These are phyloP conservation scores for Chrysomela aeneicollis DNA, from an alignment of 2,888 invertebrate genomes.

Conservation along the genomic window DNA sequence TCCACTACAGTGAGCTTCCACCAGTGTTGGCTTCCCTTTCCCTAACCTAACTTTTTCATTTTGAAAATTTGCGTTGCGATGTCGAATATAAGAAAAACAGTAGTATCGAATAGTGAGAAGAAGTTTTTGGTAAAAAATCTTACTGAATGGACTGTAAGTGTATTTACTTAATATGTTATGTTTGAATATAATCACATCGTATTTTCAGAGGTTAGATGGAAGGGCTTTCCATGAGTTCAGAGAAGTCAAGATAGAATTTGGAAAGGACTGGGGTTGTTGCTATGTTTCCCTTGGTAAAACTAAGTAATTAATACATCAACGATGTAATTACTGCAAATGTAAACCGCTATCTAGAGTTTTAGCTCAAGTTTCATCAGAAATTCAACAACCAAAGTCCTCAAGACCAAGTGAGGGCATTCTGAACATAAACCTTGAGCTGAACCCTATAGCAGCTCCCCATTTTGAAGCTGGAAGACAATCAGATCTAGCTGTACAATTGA, in stretches of 20 bases:
- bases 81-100: slow-evolving; percentile 70
- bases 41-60: background rate
- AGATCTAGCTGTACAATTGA: slow-evolving; percentile 76
- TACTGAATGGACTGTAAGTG: slow-evolving; percentile 70
- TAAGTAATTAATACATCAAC: slow-evolving; percentile 62
- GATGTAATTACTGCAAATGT: background rate
- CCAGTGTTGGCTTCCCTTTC: too few relatives aligned
- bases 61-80: slow-evolving; percentile 45
- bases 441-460: slow-evolving; percentile 85
- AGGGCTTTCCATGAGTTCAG: slow-evolving; percentile 78
- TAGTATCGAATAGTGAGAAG: slow-evolving; percentile 76
- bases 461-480: slow-evolving; percentile 82
- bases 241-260: slow-evolving; percentile 75
- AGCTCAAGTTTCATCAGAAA: slow-evolving; percentile 88
- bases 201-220: slow-evolving; percentile 76
- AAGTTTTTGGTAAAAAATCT: slow-evolving; percentile 73
- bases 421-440: slow-evolving; percentile 85
- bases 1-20: too few relatives aligned
- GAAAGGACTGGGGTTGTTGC: slow-evolving; percentile 85
- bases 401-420: slow-evolving; percentile 90
- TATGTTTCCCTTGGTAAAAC: slow-evolving; percentile 82
- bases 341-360: slow-evolving; percentile 69
- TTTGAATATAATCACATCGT: background rate
- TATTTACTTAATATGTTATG: background rate
- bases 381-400: slow-evolving; percentile 83